Base-by-base conservation (phyloP, 2,113 vertebrate genomes). In the Oreochromis aureus region DNA sequence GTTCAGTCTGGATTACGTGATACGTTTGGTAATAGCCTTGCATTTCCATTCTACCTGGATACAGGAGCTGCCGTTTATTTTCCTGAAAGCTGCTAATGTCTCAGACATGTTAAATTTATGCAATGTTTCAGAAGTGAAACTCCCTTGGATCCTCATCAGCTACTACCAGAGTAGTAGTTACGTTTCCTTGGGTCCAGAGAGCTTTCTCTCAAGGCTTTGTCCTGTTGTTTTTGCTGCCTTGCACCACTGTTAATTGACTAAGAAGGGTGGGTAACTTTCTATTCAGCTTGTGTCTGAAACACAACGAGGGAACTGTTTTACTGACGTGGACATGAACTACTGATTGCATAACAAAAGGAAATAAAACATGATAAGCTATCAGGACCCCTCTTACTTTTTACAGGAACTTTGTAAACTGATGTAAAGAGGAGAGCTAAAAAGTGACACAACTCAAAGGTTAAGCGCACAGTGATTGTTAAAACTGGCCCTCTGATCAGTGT, bases 401-500 rank as follows among this genome's bases (percentile, higher is more conserved):
- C 19, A 71, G 56, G 32, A n/a, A 55, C 82, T 84, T 73, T 51
- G 59, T 84, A 55, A 90, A 82, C 55, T 80, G 71, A 59, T n/a
- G 58, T 10, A 55, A 55, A 51, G 22, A 84, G 86, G 79, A 48
- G 10, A 55, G 48, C 32, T 63, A 84, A 82, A 91, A 84, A 66
- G 24, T 63, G 41, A 86, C 89, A 83, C 27, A 86, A 66, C 69
- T 90, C 84, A 79, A 81, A 83, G 55, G 30, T 82, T n/a, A 84
- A 81, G 71, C n/a, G 78, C 89, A 89, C 85, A 90, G 44, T 81
- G 87, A 94, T 86, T 92, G 85, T 91, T 84, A 34, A 91, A 86
- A 80, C 36, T 39, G 4, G 92, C 89, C 90, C 91, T 88, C 73
- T 86, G 84, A 91, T 93, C 92, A 94, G 92, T 94, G 89, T 94